Conservation (phyloP, 2,113 vertebrate species). For the Galbula dea region DNA sequence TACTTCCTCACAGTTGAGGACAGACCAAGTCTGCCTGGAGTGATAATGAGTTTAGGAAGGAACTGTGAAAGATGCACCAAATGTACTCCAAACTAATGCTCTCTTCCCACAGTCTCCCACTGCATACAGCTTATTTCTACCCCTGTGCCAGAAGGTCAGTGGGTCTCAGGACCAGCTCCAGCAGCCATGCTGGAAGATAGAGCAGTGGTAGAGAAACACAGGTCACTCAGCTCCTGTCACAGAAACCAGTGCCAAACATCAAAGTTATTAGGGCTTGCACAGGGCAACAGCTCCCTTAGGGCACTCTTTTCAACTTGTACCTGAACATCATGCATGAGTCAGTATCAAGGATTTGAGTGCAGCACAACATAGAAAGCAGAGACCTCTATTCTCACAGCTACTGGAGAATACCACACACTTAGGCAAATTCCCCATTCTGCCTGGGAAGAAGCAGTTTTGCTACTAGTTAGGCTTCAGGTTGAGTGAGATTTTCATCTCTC, state of each 20-base stretch:
- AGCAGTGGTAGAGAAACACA: fast-evolving
- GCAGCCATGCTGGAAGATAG: neutral
- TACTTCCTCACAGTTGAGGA: neutral
- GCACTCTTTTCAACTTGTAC: neutral
- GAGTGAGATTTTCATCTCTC: neutral
- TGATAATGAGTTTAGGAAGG: neutral
- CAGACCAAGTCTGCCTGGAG: neutral
- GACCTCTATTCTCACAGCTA: neutral
- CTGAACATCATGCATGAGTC: neutral
- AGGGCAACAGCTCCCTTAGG: neutral
- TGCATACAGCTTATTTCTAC: neutral
- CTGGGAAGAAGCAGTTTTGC: neutral
- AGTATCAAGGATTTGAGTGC: neutral
- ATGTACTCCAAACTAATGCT: neutral
- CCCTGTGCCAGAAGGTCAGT: neutral
- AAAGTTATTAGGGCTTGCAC: neutral
- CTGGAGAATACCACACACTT: neutral
- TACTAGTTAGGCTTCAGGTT: neutral
- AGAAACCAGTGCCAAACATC: neutral
- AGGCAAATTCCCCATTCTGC: neutral
- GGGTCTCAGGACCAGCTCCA: neutral
- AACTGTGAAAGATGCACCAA: neutral
- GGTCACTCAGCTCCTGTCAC: neutral
- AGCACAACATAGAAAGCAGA: neutral
- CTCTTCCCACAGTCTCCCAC: neutral